Base-by-base conservation (phyloP, 2,888 invertebrate genomes). In the Cataglyphis albicans region DNA sequence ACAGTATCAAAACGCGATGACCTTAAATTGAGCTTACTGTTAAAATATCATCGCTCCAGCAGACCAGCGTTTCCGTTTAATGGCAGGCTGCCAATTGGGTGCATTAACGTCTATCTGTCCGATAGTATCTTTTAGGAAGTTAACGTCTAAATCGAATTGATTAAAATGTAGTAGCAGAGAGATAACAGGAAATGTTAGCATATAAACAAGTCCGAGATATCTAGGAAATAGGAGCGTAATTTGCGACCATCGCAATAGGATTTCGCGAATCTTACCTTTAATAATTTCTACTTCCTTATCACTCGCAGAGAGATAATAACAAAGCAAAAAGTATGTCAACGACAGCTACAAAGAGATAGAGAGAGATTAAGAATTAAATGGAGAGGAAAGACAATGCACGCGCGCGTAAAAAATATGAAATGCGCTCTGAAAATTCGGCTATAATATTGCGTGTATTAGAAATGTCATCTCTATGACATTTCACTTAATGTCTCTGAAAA, bases 71-170 rank as follows among this genome's bases (percentile, higher is more conserved):
- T 85, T 68, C 64, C 83, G 59, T 64, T 82, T 73, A 84, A 88
- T 91, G 92, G 92, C 91, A 72, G 48, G 55, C 82, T 90, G 92
- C 92, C 92, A 92, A 92, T 92, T 90, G 88, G 85, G 88, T 85
- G 72, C 84, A 88, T 88, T 87, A 88, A 87, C 83, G 84, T 88
- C 87, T 85, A 85, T 86, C 84, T 82, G 84, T 86, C 76, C 25
- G 84, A 72, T 73, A 52, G 64, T 85, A 85, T 87, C 83, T 86
- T 80, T 67, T 65, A 55, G 82, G 80, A 41, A 70, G 64, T 86
- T 82, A 68, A 84, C 65, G 86, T 78, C 74, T 78, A 80, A 87
- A 72, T 81, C 85, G 55, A 41, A 55, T 35, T 59, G 78, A 80
- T 80, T 72, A 59, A 21, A 80, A 80, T 35, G 55, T 59, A 29